phyloP scores from a whole-genome alignment of 2,113 vertebrate genomes.

The Ariopsis seemanni region DNA sequence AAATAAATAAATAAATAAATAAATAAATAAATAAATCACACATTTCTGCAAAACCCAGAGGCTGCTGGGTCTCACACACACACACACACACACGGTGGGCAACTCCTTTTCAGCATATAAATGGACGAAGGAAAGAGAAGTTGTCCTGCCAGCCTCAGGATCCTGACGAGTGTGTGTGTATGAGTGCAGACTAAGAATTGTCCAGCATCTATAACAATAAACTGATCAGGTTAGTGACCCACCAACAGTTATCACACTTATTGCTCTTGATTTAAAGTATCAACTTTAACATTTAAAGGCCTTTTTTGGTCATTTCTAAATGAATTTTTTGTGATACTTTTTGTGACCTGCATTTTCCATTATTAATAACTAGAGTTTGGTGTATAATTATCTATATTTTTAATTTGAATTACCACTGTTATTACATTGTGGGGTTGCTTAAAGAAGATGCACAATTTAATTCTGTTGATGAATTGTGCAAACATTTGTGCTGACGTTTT shows the following conservation, averaged over 20 bases:
- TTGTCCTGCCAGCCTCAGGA: conserved; percentile 21
- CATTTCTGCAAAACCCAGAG: not conserved
- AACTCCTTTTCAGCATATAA: conserved; percentile 39
- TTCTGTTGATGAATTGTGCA: not conserved
- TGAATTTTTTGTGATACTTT: not conserved
- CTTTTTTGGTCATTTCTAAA: not conserved
- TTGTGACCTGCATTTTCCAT: not conserved
- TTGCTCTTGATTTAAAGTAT: not conserved
- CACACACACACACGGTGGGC: conserved; percentile 24
- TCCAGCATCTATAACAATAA: not conserved
- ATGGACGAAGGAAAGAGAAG: conserved; percentile 15
- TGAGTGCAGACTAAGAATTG: not conserved
- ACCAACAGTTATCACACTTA: not conserved
- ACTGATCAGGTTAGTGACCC: conserved; percentile 40
- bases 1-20: too few species aligned
- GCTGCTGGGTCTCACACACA: not conserved
- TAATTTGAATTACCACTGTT: not conserved
- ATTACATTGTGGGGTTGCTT: not conserved
- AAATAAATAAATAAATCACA: not conserved
- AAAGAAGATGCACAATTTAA: not conserved
- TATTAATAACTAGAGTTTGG: not conserved
- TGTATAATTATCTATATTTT: not conserved
- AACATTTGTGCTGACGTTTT: not conserved
- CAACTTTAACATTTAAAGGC: not conserved
- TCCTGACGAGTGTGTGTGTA: conserved; percentile 23